Evolutionary conservation across 2,797 vertebrate species (phyloP).

Genomic region (Cuculus canorus): DNA sequence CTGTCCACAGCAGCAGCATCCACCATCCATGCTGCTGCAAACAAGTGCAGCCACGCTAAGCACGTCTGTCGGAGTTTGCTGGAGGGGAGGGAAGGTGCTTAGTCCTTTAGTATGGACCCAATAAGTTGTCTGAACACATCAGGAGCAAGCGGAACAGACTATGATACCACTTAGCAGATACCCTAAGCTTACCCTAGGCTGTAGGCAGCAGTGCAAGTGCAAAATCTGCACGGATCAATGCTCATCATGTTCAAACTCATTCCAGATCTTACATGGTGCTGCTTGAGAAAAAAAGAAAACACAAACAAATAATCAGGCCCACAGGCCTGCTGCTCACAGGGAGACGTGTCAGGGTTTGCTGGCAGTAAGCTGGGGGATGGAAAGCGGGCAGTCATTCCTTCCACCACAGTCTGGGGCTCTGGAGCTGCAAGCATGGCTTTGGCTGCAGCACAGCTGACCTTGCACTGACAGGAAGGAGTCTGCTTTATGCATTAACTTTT

Average conservation of each 20-base stretch:
- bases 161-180: too few relatives aligned
- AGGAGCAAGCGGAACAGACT: not conserved
- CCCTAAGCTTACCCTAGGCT: not conserved
- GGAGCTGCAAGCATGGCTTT: not conserved
- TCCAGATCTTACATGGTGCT: not conserved
- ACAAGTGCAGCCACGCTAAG: not conserved
- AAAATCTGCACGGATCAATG: not conserved
- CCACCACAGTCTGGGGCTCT: not conserved
- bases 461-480: not conserved
- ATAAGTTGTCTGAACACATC: too few relatives aligned
- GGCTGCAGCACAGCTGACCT: not conserved
- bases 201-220: not conserved
- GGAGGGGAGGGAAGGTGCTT: not conserved
- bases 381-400: not conserved
- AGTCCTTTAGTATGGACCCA: not conserved
- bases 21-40: fast-evolving
- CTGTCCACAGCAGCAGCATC: fast-evolving
- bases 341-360: not conserved
- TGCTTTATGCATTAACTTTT: not conserved
- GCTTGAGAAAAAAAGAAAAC: not conserved
- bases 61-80: fast-evolving
- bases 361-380: not conserved
- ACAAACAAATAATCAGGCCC: not conserved
- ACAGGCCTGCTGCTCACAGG: not conserved
- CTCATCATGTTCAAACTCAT: not conserved